A percentile compares a stretch with the other conserved stretches of the same genome.
These are phyloP conservation scores for Erebia palarica DNA, from an alignment of 2,888 invertebrate species.

Conservation along the genomic window DNA sequence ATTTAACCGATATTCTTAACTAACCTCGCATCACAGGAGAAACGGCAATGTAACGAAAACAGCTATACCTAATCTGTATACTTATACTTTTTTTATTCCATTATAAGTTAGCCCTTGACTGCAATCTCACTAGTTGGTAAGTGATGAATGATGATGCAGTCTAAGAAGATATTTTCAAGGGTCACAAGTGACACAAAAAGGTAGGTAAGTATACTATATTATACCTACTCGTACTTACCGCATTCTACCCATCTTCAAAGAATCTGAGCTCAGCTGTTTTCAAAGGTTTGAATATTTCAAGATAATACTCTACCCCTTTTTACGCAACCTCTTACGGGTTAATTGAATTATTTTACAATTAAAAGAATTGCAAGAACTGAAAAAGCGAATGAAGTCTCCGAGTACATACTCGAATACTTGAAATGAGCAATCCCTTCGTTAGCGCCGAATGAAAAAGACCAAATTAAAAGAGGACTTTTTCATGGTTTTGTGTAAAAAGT, in stretches of 20 bases:
- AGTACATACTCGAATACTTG: constrained; percentile 9
- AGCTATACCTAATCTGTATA: too few species aligned
- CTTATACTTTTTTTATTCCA: too few species aligned
- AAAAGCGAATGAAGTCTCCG: background rate
- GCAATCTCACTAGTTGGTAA: too few species aligned
- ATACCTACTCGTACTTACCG: too few species aligned
- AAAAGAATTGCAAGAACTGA: constrained; percentile 14
- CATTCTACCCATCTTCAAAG: background rate
- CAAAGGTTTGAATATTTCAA: background rate
- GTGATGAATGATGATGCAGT: too few species aligned
- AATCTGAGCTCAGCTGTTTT: background rate
- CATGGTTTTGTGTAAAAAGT: constrained; percentile 12
- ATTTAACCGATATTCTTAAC: too few species aligned
- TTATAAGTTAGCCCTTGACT: too few species aligned
- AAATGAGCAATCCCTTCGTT: constrained; percentile 26
- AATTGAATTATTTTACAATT: background rate
- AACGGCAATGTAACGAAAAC: too few species aligned
- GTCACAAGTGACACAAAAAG: too few species aligned
- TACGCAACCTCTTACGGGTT: background rate
- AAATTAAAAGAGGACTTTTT: constrained; percentile 18
- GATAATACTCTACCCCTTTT: background rate
- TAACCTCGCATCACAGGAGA: too few species aligned
- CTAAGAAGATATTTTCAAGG: too few species aligned
- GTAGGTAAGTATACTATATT: too few species aligned
- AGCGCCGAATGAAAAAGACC: constrained; percentile 24